phyloP scores from a whole-genome alignment of 2,888 invertebrate genomes.

The Heliconius cydno region DNA sequence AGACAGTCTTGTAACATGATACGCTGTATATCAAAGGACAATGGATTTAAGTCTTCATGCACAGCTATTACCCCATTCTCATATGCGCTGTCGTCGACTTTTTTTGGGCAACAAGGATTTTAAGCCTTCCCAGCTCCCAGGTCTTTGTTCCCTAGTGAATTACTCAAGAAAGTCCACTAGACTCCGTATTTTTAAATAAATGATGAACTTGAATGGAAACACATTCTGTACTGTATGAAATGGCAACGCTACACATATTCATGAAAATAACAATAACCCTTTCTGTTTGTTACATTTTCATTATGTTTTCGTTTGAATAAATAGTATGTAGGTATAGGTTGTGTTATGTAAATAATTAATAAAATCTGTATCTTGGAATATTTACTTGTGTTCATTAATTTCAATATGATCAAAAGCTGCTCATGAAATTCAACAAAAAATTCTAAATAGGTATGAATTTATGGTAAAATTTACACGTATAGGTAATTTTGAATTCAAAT shows the following conservation, averaged over 20 bases:
- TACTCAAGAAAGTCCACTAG: constrained; percentile 42
- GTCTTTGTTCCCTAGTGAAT: constrained; percentile 43
- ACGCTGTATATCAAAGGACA: constrained; percentile 56
- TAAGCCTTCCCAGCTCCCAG: constrained; percentile 37
- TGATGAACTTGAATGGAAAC: constrained; percentile 7
- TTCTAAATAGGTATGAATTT: too few relatives aligned
- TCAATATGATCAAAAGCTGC: not conserved
- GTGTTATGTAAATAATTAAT: not conserved
- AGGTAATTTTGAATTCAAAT: too few relatives aligned
- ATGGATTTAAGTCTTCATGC: constrained; percentile 55
- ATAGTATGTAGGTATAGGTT: not conserved
- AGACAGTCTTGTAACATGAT: constrained; percentile 59
- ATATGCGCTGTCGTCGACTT: constrained; percentile 44
- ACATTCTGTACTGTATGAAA: constrained; percentile 11
- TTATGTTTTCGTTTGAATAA: not conserved
- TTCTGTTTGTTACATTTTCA: not conserved
- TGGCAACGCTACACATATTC: not conserved
- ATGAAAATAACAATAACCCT: not conserved
- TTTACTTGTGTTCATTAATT: not conserved
- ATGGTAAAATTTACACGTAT: too few relatives aligned
- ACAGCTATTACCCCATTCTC: constrained; percentile 50
- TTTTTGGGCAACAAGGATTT: constrained; percentile 45
- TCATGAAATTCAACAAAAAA: too few relatives aligned
- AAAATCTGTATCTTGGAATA: not conserved
- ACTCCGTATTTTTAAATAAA: constrained; percentile 31